These are phyloP conservation scores for Regulus satrapa DNA, from an alignment of 2,113 vertebrate species.

Conservation along the genomic window DNA sequence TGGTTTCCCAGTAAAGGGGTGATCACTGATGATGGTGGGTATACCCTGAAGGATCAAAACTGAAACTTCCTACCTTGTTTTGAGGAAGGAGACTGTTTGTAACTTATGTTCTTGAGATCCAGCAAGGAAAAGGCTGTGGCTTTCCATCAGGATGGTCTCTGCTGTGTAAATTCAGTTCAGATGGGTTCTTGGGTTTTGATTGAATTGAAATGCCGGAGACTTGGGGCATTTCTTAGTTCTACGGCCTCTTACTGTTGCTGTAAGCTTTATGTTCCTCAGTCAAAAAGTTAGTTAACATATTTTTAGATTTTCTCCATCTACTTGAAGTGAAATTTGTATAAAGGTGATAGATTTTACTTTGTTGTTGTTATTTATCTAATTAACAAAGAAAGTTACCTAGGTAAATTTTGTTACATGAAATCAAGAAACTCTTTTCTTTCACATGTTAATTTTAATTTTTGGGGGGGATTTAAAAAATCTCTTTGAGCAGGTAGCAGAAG, in stretches of 20 bases:
- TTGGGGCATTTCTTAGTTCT: neutral
- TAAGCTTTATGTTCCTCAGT: neutral
- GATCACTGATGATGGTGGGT: neutral
- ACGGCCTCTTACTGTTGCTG: neutral
- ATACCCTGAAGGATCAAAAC: neutral
- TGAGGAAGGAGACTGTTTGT: neutral
- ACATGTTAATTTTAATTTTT: neutral
- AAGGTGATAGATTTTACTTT: neutral
- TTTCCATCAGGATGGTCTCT: neutral
- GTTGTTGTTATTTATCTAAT: neutral
- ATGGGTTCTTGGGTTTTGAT: neutral
- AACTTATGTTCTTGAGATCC: neutral
- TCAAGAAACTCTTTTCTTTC: neutral
- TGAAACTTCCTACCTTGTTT: neutral
- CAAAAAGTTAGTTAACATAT: neutral
- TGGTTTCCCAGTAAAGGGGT: neutral
- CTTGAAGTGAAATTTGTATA: neutral
- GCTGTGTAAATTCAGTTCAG: neutral
- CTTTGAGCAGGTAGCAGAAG: conserved; percentile 83
- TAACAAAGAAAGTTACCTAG: neutral
- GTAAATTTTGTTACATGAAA: neutral
- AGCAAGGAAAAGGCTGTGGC: neutral
- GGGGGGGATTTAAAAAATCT: neutral
- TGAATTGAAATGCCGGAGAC: neutral
- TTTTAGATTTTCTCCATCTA: neutral